A percentile compares a stretch with the other conserved stretches of the same genome.
phyloP scores from a whole-genome alignment of 2,888 invertebrate species.

The Lycocerus yunnanus region DNA sequence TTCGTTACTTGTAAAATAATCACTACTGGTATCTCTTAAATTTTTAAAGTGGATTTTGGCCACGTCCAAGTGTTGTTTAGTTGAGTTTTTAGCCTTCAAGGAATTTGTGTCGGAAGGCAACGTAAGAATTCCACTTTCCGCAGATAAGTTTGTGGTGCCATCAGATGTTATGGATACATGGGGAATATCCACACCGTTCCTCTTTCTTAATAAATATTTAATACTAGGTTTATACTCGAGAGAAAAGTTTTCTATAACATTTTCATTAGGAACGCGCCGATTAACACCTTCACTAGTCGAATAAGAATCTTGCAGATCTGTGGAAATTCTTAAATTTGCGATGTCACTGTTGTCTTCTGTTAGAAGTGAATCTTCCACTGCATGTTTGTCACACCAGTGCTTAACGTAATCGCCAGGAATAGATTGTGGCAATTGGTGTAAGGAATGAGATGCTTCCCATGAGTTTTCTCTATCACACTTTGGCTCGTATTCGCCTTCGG shows the following conservation, averaged over 20 bases:
- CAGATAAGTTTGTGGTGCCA: conserved; percentile 35
- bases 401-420: conserved; percentile 48
- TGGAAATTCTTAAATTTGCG: neutral
- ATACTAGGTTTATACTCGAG: conserved; percentile 17
- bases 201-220: neutral
- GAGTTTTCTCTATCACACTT: neutral
- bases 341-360: neutral
- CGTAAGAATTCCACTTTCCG: conserved; percentile 49
- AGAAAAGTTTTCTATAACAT: conserved; percentile 17
- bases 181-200: neutral
- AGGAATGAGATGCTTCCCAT: neutral
- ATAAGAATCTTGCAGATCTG: neutral
- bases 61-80: neutral
- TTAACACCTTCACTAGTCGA: neutral
- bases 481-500: conserved; percentile 65
- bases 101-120: conserved; percentile 29
- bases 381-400: conserved; percentile 48
- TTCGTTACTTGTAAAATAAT: conserved; percentile 50
- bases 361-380: neutral
- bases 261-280: neutral
- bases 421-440: conserved; percentile 42
- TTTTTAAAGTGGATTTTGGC: neutral
- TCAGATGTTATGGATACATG: conserved; percentile 5
- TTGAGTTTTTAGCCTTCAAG: neutral
- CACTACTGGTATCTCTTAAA: conserved; percentile 40